These are phyloP conservation scores for Siphamia tubifer DNA, from an alignment of 2,113 vertebrate genomes.

Conservation along the genomic window DNA sequence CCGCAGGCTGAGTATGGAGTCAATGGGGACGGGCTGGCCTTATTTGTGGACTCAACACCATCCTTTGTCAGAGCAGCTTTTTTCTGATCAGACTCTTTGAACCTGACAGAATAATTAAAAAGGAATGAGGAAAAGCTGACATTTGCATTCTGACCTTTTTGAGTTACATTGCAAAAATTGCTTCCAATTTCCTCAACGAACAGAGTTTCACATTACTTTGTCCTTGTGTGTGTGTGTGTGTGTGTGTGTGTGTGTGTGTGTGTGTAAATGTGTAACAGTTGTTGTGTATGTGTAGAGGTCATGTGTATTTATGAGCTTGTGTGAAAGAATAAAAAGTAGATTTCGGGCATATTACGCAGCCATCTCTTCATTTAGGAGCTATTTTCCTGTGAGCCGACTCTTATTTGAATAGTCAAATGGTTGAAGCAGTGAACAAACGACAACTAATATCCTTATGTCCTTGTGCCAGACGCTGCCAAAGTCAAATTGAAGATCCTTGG, in stretches of 20 bases:
- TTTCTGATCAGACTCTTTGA: conserved; percentile 75
- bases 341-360: conserved; percentile 74
- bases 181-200: conserved; percentile 49
- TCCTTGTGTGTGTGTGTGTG: conserved; percentile 12
- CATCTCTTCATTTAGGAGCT: conserved; percentile 76
- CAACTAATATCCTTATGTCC: conserved; percentile 74
- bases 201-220: conserved; percentile 48
- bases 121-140: conserved; percentile 52
- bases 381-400: conserved; percentile 69
- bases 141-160: conserved; percentile 83
- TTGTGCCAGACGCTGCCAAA: conserved; percentile 74
- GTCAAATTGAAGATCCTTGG: conserved; percentile 51
- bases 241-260: no score
- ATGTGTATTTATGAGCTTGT: conserved; percentile 32
- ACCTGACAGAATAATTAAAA: conserved; percentile 82
- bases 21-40: conserved; percentile 70
- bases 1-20: conserved; percentile 45
- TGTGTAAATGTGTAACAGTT: conserved; percentile 14
- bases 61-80: conserved; percentile 52
- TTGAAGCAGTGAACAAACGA: conserved; percentile 66
- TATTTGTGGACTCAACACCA: conserved; percentile 78
- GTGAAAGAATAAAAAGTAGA: conserved; percentile 58
- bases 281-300: not conserved
- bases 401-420: conserved; percentile 83
- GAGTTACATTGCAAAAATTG: conserved; percentile 64